phyloP scores from a whole-genome alignment of 2,888 invertebrate species.

The Myopa tessellatipennis region DNA sequence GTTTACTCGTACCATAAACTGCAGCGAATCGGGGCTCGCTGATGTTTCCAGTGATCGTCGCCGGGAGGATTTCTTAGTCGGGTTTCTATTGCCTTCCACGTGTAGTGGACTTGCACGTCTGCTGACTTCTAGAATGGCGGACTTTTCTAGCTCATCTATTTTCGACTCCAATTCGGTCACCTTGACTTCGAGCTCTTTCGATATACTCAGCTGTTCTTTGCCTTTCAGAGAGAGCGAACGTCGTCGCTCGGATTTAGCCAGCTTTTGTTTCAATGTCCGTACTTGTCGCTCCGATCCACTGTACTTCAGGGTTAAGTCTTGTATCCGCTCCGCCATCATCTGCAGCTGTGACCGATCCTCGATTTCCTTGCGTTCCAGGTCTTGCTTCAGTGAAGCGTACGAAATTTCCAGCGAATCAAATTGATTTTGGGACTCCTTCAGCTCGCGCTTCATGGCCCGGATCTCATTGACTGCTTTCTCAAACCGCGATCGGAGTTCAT shows the following conservation, averaged over 20 bases:
- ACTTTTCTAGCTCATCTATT: conserved; percentile 75
- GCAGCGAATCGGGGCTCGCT: conserved; percentile 79
- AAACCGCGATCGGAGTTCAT: conserved; percentile 80
- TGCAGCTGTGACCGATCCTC: conserved; percentile 79
- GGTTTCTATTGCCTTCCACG: conserved; percentile 21
- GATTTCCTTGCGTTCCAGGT: conserved; percentile 75
- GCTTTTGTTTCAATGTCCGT: conserved; percentile 81
- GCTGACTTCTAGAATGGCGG: conserved; percentile 45
- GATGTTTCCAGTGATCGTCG: conserved; percentile 82
- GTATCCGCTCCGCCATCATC: conserved; percentile 84
- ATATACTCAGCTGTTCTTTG: conserved; percentile 81
- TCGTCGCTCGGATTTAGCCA: conserved; percentile 82
- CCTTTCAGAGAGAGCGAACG: conserved; percentile 86
- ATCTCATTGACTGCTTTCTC: conserved; percentile 87
- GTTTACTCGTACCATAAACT: conserved; percentile 80
- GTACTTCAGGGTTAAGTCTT: conserved; percentile 85
- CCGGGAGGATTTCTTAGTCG: conserved; percentile 53
- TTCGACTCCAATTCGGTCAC: conserved; percentile 83
- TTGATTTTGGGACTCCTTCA: conserved; percentile 82
- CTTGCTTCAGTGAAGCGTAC: conserved; percentile 80
- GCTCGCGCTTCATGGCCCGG: conserved; percentile 82
- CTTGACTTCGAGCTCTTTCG: conserved; percentile 87
- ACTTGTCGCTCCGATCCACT: conserved; percentile 85
- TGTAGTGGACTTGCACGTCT: conserved; percentile 32
- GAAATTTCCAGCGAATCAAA: conserved; percentile 84